Evolutionary conservation across 2,797 vertebrate species (phyloP), one percentile per base, ranked within the genome.

Genomic region (Mastacembelus armatus): DNA sequence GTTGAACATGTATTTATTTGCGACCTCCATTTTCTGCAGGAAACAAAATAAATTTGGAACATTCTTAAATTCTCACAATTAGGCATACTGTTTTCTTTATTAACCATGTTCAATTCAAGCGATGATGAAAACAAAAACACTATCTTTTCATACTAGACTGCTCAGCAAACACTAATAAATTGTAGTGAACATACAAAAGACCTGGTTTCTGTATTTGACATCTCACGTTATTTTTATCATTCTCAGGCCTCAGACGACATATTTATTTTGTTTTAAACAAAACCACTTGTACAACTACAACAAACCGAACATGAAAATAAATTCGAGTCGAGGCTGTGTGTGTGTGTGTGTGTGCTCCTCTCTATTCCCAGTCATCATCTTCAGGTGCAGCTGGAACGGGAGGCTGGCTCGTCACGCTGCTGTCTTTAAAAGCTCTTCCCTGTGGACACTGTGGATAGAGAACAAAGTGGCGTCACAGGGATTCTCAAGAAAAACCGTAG

Each of bases 361-460:
- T 48, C 49, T 74, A 88, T 2, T 86, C 87, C 89, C 87, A 88
- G 0, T 81, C 75, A 0, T 89, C 86, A 0, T 84, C 88, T 0
- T 73, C 82, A 1, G 27, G 54, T 10, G 52, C 57, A 1, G 57
- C 0, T 10, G 7, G 65, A 16, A 36, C 71, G 7, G 48, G 51
- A 0, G 32, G 10, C 30, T 62, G 71, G 35, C 18, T 74, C 15
- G 1, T 11, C 11, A 0, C 14, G 3, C 24, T 1, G 2, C 3
- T 29, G 6, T 62, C 58, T 3, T 66, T 68, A 50, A 62, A 67
- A 4, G 51, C 56, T n/a, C 32, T 55, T 16, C 5, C 14, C 35
- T 70, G 47, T 7, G 3, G 30, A 49, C 19, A 47, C 0, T 4
- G 15, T 4, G 5, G 12, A 32, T 9, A 7, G 3, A 4, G 16